Evolutionary conservation across 2,113 vertebrate genomes (phyloP).

Genomic region (Menura novaehollandiae): DNA sequence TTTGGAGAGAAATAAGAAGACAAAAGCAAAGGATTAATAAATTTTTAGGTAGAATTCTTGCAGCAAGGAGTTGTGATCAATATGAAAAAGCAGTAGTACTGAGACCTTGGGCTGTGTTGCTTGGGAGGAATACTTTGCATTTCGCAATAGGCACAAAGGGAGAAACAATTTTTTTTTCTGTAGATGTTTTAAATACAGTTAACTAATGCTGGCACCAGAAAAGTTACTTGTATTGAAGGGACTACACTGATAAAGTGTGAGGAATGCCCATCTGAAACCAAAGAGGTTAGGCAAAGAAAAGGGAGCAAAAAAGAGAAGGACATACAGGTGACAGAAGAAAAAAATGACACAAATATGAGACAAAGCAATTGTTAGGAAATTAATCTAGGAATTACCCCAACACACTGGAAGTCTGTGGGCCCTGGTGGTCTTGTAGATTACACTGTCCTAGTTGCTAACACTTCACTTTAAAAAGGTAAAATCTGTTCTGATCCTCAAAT

Average conservation of each 20-base stretch:
- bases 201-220: background rate
- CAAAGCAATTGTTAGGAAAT: background rate
- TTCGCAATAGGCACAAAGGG: background rate
- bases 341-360: background rate
- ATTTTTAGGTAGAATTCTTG: background rate
- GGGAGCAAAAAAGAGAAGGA: background rate
- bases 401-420: background rate
- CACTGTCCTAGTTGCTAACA: background rate
- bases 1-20: constrained; percentile 1
- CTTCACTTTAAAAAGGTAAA: background rate
- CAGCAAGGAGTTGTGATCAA: background rate
- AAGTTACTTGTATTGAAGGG: background rate
- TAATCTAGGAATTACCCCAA: background rate
- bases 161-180: background rate
- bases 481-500: background rate
- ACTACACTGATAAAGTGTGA: background rate
- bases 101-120: background rate
- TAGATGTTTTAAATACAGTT: background rate
- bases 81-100: background rate
- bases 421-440: background rate
- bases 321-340: background rate
- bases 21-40: background rate
- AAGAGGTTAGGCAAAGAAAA: background rate
- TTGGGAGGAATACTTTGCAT: background rate
- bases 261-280: background rate